Percentiles rank a stretch among this genome's conserved stretches.
phyloP scores from a whole-genome alignment of 2,113 vertebrate species.

The Cynopterus brachyotis region DNA sequence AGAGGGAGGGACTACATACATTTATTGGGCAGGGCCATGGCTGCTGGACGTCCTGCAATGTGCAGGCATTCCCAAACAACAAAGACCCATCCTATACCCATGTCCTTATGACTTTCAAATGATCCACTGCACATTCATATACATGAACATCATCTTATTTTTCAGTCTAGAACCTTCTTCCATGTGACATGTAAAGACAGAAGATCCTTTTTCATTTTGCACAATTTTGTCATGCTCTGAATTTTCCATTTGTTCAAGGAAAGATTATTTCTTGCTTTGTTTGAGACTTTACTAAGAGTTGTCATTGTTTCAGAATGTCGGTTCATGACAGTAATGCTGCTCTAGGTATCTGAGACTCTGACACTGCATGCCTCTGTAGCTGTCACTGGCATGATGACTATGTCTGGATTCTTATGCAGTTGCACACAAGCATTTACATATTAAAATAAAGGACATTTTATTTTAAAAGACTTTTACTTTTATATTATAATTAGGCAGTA shows the following conservation, averaged over 20 bases:
- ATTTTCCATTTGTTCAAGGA: slow-evolving; percentile 29
- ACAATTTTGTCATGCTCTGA: not conserved
- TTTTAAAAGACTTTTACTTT: not conserved
- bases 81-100: not conserved
- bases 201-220: not conserved
- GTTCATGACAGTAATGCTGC: not conserved
- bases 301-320: not conserved
- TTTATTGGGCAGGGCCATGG: not conserved
- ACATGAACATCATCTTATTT: not conserved
- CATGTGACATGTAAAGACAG: not conserved
- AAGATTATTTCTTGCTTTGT: slow-evolving; percentile 10
- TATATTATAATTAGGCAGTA: not conserved
- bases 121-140: not conserved
- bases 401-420: not conserved
- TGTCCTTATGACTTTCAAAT: not conserved
- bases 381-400: not conserved
- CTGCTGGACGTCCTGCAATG: too few relatives aligned
- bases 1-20: not conserved
- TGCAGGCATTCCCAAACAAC: not conserved
- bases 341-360: not conserved
- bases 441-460: not conserved
- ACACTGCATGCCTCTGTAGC: not conserved
- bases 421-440: not conserved
- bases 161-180: not conserved
- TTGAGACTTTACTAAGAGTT: slow-evolving; percentile 8